Evolutionary conservation across 2,113 vertebrate genomes (phyloP).

Genomic region (human): GRCh38 chr14:79763501-79764000

Average conservation of each 20-base stretch:
- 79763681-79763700: neutral
- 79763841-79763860: neutral
- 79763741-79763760: neutral
- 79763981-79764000: slow-evolving; percentile 45
- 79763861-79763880: neutral
- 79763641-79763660: neutral
- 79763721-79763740: neutral
- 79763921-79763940: neutral
- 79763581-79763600: neutral
- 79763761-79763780: neutral
- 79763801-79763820: neutral
- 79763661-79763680: neutral
- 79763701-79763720: neutral
- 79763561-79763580: neutral
- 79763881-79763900: neutral
- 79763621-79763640: neutral
- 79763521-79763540: neutral
- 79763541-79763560: neutral
- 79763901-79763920: neutral
- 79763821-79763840: neutral
- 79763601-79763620: neutral
- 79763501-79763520: neutral
- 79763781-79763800: neutral
- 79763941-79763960: neutral
- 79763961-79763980: neutral